phyloP scores from a whole-genome alignment of 2,888 invertebrate genomes.

The Idaea biselata region DNA sequence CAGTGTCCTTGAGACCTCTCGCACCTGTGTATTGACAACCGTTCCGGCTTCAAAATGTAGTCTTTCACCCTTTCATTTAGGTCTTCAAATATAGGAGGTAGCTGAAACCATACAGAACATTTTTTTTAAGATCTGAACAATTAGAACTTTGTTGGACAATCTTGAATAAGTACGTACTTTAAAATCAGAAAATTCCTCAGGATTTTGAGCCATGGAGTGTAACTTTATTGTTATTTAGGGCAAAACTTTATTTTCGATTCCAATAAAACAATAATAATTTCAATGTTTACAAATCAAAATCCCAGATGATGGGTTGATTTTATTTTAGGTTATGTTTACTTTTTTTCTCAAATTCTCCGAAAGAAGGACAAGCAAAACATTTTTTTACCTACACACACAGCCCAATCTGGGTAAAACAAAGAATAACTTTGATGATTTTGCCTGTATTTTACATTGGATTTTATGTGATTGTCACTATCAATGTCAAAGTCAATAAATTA shows the following conservation, averaged over 20 bases:
- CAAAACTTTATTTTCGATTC: too few relatives aligned
- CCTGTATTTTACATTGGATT: too few relatives aligned
- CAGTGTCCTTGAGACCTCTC: constrained; percentile 85
- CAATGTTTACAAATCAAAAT: too few relatives aligned
- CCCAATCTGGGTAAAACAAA: too few relatives aligned
- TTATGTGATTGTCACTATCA: not conserved
- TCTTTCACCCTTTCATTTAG: constrained; percentile 83
- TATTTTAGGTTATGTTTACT: too few relatives aligned
- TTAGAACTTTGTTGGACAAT: not conserved
- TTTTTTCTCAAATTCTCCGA: too few relatives aligned
- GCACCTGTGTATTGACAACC: constrained; percentile 86
- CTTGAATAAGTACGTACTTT: constrained; percentile 8
- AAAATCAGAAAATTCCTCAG: constrained; percentile 19
- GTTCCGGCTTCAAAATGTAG: constrained; percentile 84
- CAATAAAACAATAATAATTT: too few relatives aligned
- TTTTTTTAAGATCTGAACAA: constrained; percentile 3
- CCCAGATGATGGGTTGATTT: too few relatives aligned
- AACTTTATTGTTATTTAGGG: not conserved
- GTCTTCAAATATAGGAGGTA: constrained; percentile 84
- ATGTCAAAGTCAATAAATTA: not conserved
- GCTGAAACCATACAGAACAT: constrained; percentile 49
- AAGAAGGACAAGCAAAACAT: too few relatives aligned
- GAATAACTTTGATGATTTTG: too few relatives aligned
- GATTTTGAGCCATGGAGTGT: constrained; percentile 15
- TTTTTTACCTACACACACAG: too few relatives aligned